Conservation (phyloP, 2,113 vertebrate genomes). For the Strigops habroptila region DNA sequence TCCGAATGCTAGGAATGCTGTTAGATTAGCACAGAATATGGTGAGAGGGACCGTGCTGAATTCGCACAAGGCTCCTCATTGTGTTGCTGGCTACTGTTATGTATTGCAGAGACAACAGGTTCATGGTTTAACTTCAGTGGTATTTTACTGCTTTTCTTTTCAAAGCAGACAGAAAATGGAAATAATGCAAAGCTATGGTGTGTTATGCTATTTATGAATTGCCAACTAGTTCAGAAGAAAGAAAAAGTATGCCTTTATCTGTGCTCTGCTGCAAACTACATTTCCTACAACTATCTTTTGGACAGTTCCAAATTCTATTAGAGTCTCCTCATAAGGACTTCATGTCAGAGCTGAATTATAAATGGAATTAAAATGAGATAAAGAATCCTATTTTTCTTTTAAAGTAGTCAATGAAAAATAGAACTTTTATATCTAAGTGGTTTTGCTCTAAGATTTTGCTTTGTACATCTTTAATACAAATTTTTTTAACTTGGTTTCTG, state of each 20-base stretch:
- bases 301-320: not conserved
- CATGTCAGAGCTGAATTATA: not conserved
- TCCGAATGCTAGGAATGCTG: not conserved
- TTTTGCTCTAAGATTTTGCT: not conserved
- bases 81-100: not conserved
- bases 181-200: not conserved
- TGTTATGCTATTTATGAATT: not conserved
- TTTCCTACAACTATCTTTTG: not conserved
- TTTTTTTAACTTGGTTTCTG: not conserved
- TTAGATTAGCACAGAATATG: constrained; percentile 1
- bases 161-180: not conserved
- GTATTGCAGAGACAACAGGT: not conserved
- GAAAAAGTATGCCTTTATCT: not conserved
- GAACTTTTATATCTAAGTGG: not conserved
- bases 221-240: constrained; percentile 4
- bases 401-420: not conserved
- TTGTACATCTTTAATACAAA: not conserved
- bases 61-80: not conserved
- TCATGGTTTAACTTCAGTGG: not conserved
- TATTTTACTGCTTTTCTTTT: not conserved
- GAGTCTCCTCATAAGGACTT: not conserved
- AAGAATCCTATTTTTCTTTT: not conserved
- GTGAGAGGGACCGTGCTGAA: not conserved
- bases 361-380: not conserved
- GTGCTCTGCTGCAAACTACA: not conserved